phyloP scores from a whole-genome alignment of 2,888 invertebrate species.

The Polyommatus iphigenia region DNA sequence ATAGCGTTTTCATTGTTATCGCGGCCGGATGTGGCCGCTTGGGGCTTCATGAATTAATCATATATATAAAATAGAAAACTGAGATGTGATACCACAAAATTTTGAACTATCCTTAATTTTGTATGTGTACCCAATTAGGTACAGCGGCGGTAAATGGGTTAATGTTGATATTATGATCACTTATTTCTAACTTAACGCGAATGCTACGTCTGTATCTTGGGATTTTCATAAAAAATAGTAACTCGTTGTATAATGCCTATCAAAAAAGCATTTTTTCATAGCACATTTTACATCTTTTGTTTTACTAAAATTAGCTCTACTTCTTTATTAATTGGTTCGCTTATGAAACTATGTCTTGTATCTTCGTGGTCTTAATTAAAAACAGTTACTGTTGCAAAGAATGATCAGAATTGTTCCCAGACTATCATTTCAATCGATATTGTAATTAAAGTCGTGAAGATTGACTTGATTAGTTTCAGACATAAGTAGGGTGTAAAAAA shows the following conservation, averaged over 20 bases:
- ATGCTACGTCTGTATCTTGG: not conserved
- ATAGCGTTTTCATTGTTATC: no score
- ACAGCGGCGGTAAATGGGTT: no score
- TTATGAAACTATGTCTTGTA: not conserved
- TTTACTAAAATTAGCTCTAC: not conserved
- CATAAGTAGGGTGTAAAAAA: not conserved
- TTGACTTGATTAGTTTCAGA: not conserved
- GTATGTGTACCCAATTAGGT: no score
- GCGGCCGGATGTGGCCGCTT: no score
- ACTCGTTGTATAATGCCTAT: no score
- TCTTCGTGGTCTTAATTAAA: not conserved
- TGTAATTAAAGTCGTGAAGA: not conserved
- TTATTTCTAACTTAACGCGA: not conserved
- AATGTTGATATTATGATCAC: not conserved
- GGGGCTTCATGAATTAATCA: no score
- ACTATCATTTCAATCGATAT: slow-evolving; percentile 12
- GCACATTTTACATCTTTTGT: not conserved
- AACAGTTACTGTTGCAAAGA: not conserved
- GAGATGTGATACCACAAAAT: no score
- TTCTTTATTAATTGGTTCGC: not conserved
- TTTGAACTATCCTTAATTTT: no score
- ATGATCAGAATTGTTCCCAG: slow-evolving; percentile 1
- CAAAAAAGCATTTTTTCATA: not conserved
- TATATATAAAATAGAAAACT: no score
- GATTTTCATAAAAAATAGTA: not conserved